phyloP scores from a whole-genome alignment of 2,888 invertebrate species.

The Ophion ventricosus region DNA sequence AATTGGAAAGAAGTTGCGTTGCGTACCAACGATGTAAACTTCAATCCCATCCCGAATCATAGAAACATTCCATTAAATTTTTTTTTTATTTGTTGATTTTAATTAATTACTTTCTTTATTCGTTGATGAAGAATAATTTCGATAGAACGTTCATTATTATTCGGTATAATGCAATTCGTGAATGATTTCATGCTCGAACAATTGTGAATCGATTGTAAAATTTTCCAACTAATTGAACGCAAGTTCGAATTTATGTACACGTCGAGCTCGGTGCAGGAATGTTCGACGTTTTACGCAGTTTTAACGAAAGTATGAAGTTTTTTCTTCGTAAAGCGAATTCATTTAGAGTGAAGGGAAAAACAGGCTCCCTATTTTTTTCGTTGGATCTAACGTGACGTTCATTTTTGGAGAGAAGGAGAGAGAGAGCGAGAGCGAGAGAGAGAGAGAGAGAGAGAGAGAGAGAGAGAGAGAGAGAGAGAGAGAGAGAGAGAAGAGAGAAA shows the following conservation, averaged over 20 bases:
- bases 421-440: no score
- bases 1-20: no score
- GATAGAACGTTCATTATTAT: no score
- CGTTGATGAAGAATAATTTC: no score
- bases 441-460: no score
- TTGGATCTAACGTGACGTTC: neutral
- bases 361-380: neutral
- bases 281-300: constrained; percentile 14
- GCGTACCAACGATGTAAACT: no score
- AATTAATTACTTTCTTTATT: neutral
- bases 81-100: neutral
- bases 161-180: neutral
- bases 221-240: neutral
- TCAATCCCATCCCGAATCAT: neutral
- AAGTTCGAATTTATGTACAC: neutral
- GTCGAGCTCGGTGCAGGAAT: constrained; percentile 30
- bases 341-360: neutral
- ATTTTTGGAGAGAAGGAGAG: no score
- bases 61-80: no score
- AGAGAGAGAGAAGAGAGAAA: no score
- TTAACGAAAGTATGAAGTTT: neutral
- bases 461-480: no score
- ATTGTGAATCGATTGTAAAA: neutral
- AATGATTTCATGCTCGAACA: neutral
- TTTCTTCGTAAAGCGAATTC: neutral